These are phyloP conservation scores for Stenodera caucasica DNA, from an alignment of 2,888 invertebrate genomes.

Conservation along the genomic window DNA sequence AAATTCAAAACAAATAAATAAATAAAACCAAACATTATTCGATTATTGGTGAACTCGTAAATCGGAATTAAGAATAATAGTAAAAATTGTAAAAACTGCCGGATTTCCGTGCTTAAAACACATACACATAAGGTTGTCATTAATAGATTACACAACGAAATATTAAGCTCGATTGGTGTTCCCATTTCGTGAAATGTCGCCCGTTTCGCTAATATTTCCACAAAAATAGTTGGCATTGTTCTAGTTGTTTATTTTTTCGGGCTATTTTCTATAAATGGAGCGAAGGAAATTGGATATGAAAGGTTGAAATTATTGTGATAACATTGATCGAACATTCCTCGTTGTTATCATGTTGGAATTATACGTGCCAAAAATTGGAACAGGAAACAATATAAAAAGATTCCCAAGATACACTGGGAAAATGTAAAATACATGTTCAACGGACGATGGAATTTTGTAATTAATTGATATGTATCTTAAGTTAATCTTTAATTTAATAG, in stretches of 20 bases:
- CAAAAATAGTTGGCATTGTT: too few species aligned
- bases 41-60: not conserved
- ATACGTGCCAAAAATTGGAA: not conserved
- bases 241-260: too few species aligned
- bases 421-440: slow-evolving; percentile 30
- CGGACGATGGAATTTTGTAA: slow-evolving; percentile 25
- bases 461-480: slow-evolving; percentile 14
- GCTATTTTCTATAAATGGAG: too few species aligned
- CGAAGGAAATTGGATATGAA: too few species aligned
- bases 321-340: too few species aligned
- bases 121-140: not conserved
- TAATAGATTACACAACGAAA: not conserved
- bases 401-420: slow-evolving; percentile 27
- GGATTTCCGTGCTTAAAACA: not conserved
- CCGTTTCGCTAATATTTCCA: not conserved
- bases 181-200: not conserved
- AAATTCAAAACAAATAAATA: too few species aligned
- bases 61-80: not conserved
- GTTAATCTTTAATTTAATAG: not conserved
- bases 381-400: slow-evolving; percentile 1
- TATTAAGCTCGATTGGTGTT: not conserved
- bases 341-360: not conserved
- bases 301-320: too few species aligned
- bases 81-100: not conserved
- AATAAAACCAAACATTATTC: too few species aligned